Conservation (phyloP, 2,797 vertebrate genomes). For the Spinus pinus region DNA sequence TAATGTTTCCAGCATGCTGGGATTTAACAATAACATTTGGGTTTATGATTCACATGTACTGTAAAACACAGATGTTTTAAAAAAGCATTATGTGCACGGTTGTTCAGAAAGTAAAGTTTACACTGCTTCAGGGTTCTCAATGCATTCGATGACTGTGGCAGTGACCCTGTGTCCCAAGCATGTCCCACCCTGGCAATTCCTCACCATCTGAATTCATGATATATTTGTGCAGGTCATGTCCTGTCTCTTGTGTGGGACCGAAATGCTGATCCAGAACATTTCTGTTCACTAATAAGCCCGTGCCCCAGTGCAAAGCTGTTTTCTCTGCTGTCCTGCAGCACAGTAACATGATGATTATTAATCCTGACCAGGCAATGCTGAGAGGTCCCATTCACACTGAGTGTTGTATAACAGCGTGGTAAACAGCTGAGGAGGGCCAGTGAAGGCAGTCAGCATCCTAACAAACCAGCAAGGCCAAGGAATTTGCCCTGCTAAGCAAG, state of each 20-base stretch:
- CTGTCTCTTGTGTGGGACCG: not conserved
- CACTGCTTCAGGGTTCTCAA: not conserved
- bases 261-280: not conserved
- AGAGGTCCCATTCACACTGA: constrained; percentile 16
- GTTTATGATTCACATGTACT: constrained; percentile 11
- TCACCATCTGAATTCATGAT: not conserved
- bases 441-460: not conserved
- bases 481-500: constrained; percentile 13
- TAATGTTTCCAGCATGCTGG: not conserved
- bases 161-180: not conserved
- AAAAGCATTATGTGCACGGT: not conserved
- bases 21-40: constrained; percentile 17
- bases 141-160: not conserved
- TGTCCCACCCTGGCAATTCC: not conserved
- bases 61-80: not conserved
- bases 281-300: not conserved
- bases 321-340: not conserved
- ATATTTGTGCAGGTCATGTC: not conserved
- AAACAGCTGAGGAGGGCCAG: not conserved
- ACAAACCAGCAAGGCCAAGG: not conserved
- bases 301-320: not conserved
- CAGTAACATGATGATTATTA: not conserved
- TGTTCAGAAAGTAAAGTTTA: not conserved
- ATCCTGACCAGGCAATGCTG: not conserved
- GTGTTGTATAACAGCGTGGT: not conserved